Evolutionary conservation across 2,888 invertebrate species (phyloP).

Genomic region (Nomada ferruginata): DNA sequence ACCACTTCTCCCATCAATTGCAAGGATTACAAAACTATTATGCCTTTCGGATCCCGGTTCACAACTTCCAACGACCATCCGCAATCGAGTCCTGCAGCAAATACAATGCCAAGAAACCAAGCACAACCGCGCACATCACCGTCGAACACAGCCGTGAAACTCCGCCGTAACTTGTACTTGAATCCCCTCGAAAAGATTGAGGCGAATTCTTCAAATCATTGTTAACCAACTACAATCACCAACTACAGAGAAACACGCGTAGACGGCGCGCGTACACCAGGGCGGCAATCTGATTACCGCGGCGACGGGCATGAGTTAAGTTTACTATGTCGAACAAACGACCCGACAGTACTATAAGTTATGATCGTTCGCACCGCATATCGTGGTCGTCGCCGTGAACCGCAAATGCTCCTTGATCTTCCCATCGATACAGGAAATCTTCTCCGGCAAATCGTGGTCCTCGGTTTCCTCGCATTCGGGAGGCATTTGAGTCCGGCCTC

Average conservation of each 20-base stretch:
- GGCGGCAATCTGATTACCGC: slow-evolving; percentile 2
- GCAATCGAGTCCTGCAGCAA: no score
- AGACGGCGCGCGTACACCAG: background rate
- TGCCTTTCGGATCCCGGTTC: background rate
- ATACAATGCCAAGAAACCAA: background rate
- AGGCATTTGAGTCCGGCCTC: slow-evolving; percentile 57
- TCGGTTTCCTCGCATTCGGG: slow-evolving; percentile 60
- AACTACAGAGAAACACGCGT: background rate
- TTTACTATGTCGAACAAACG: background rate
- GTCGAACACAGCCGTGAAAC: background rate
- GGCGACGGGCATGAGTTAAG: background rate
- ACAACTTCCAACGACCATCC: background rate
- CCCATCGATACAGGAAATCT: slow-evolving; percentile 57
- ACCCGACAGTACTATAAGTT: background rate
- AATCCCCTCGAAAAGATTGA: background rate
- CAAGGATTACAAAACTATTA: background rate
- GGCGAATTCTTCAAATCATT: background rate
- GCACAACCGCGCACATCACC: background rate
- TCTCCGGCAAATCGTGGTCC: slow-evolving; percentile 51
- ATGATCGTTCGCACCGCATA: slow-evolving; percentile 64
- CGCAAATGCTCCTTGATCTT: slow-evolving; percentile 60
- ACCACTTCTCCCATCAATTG: background rate
- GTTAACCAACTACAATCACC: background rate
- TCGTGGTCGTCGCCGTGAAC: slow-evolving; percentile 36
- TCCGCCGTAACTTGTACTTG: background rate